Percentiles rank a stretch among this genome's conserved stretches.
Evolutionary conservation across 2,797 vertebrate species (phyloP).

Genomic region (Xenops minutus): DNA sequence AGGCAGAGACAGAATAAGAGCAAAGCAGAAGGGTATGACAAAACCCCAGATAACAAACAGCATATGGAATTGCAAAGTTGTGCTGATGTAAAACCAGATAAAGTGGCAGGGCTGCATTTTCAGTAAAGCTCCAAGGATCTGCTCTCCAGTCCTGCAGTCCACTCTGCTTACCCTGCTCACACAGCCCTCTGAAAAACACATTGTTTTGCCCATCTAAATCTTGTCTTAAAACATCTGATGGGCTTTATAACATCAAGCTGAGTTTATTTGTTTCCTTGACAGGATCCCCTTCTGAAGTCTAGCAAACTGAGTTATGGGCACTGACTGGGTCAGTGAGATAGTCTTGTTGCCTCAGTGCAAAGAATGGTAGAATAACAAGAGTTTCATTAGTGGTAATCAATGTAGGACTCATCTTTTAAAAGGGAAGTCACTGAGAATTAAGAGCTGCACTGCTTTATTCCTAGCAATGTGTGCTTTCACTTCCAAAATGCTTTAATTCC

Average conservation of each 20-base stretch:
- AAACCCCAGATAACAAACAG: not conserved
- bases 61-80: constrained; percentile 1
- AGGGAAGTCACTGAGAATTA: not conserved
- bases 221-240: not conserved
- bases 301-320: not conserved
- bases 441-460: not conserved
- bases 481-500: not conserved
- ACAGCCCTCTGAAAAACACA: not conserved
- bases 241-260: not conserved
- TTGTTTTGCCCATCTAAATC: not conserved
- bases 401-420: not conserved
- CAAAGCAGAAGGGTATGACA: not conserved
- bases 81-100: not conserved
- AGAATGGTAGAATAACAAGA: not conserved
- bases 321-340: not conserved
- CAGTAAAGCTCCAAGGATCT: not conserved
- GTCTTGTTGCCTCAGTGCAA: not conserved
- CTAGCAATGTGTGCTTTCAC: not conserved
- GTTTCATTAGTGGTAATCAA: not conserved
- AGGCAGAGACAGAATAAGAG: not conserved
- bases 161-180: not conserved
- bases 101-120: not conserved
- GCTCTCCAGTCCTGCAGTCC: not conserved
- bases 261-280: constrained; percentile 12
- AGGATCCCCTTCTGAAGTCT: not conserved